Base-by-base conservation (phyloP, 2,113 vertebrate genomes). In the Podarcis cretensis region DNA sequence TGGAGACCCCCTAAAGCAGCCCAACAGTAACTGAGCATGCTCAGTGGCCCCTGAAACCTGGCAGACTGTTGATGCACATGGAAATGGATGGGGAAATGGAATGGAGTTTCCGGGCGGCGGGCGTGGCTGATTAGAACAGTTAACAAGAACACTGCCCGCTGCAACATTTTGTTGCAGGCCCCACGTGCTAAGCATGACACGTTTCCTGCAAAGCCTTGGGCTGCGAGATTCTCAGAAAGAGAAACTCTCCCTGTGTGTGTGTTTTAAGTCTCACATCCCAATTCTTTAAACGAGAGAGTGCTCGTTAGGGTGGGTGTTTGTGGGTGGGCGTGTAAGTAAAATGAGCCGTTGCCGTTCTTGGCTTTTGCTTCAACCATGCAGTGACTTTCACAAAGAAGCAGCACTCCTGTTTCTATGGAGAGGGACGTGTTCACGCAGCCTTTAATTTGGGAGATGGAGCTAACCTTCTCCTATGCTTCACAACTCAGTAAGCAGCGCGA, bases 401-500 rank as follows among this genome's bases (percentile, higher is more conserved):
- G 0, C 91, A 79, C 91, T 91, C 94, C 43, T 84, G 75, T 95
- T 97, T 93, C 90, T 63, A 84, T 37, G 23, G 84, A 92, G 14
- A 94, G 59, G 9, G 85, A 92, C 63, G 85, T 8, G 76, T 88
- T 87, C 65, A 75, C 69, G 40, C 73, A 13, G 30, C 90, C 30
- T 54, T 90, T 87, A 95, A 94, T 96, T 94, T 93, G 92, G 87
- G 91, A 95, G 92, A 97, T 77, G 87, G 93, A 94, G 88, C 71
- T 35, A 65, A 90, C 94, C 95, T 90, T 94, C 93, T 90, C 93
- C 88, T 68, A 40, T 32, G 92, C 93, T 96, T 97, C 96, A 96
- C 97, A 96, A 93, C 92, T 93, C 93, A 92, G 92, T 94, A 95
- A 95, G 94, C 94, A 84, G 86, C 71, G 10, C 92, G 77, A 92